Evolutionary conservation across 2,888 invertebrate species (phyloP).

Genomic region (Isotomurus palustris): DNA sequence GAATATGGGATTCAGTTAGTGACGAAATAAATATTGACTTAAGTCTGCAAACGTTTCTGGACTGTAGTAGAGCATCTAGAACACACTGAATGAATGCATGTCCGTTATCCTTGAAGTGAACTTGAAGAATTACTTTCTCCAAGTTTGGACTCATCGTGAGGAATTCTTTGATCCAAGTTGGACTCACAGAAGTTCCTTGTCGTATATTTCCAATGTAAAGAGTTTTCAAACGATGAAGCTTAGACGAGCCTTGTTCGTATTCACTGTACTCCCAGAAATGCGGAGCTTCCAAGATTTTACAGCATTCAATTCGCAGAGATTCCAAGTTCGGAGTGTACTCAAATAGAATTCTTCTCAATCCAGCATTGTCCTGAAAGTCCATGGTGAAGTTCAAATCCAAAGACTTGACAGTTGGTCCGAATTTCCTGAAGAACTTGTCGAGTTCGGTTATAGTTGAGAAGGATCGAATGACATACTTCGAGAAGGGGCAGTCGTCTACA

Average conservation of each 20-base stretch:
- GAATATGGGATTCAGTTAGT: slow-evolving; percentile 23
- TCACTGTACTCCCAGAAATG: slow-evolving; percentile 10
- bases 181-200: slow-evolving; percentile 16
- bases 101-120: slow-evolving; percentile 33
- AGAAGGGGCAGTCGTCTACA: slow-evolving; percentile 21
- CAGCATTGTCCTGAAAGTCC: slow-evolving; percentile 24
- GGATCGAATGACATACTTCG: slow-evolving; percentile 25
- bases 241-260: not conserved
- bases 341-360: slow-evolving; percentile 16
- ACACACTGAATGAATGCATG: slow-evolving; percentile 27
- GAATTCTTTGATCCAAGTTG: slow-evolving; percentile 23
- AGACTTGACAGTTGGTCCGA: slow-evolving; percentile 24
- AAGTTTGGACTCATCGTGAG: slow-evolving; percentile 30
- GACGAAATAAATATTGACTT: slow-evolving; percentile 29
- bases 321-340: slow-evolving; percentile 21
- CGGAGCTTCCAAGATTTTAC: slow-evolving; percentile 20
- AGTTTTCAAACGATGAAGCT: slow-evolving; percentile 7
- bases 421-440: slow-evolving; percentile 31
- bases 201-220: slow-evolving; percentile 30
- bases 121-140: slow-evolving; percentile 27
- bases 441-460: slow-evolving; percentile 24
- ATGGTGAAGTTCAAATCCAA: slow-evolving; percentile 26
- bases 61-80: slow-evolving; percentile 18
- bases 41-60: slow-evolving; percentile 10
- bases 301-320: slow-evolving; percentile 28